Evolutionary conservation across 2,113 vertebrate genomes (phyloP).

Genomic region (Varanus komodoensis): DNA sequence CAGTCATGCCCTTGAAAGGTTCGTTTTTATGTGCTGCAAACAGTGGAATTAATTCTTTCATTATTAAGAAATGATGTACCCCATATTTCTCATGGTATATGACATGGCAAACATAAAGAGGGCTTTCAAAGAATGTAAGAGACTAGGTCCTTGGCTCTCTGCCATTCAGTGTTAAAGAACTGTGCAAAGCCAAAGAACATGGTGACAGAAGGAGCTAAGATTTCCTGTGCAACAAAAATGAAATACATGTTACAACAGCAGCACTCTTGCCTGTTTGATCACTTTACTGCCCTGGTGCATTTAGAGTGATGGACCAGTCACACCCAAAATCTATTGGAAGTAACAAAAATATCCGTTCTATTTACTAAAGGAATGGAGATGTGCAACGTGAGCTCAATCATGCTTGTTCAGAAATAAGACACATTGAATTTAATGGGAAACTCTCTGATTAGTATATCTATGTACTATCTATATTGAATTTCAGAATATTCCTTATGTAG

Average conservation of each 20-base stretch:
- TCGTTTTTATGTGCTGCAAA: constrained; percentile 4
- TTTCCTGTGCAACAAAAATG: constrained; percentile 11
- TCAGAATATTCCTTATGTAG: neutral
- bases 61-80: neutral
- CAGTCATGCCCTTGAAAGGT: constrained; percentile 18
- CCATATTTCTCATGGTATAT: constrained; percentile 1
- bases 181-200: neutral
- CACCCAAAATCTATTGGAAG: constrained; percentile 1
- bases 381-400: neutral
- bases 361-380: neutral
- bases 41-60: neutral
- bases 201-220: constrained; percentile 2
- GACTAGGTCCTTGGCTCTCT: neutral
- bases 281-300: neutral
- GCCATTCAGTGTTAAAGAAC: neutral
- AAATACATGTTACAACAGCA: neutral
- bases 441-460: neutral
- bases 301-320: neutral
- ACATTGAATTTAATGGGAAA: neutral
- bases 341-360: neutral
- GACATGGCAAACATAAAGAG: neutral
- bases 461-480: neutral
- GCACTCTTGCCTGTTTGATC: neutral
- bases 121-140: constrained; percentile 11
- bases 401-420: neutral